Evolutionary conservation across 2,797 vertebrate species (phyloP).

Genomic region (Phoeniculus purpureus): DNA sequence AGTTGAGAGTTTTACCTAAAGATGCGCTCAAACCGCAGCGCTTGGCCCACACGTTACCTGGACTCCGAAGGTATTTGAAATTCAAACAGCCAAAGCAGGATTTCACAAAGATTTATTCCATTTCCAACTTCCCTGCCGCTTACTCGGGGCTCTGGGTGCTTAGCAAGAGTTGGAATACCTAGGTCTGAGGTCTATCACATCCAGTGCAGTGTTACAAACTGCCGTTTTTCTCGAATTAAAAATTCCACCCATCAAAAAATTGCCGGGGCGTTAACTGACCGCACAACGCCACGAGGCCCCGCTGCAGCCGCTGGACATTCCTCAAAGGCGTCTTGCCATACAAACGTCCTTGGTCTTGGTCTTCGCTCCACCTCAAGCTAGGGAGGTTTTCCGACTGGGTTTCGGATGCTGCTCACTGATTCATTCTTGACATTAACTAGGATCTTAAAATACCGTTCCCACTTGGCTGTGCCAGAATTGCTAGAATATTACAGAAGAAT

Average conservation of each 20-base stretch:
- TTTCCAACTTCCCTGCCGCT: constrained; percentile 23
- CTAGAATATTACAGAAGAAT: not conserved
- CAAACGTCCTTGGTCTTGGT: not conserved
- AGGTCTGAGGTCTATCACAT: not conserved
- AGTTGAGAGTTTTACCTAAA: constrained; percentile 54
- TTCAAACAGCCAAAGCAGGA: constrained; percentile 11
- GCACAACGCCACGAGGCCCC: not conserved
- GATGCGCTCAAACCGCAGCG: constrained; percentile 16
- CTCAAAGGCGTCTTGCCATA: not conserved
- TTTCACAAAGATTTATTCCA: constrained; percentile 56
- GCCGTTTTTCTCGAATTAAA: not conserved
- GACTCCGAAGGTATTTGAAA: constrained; percentile 30
- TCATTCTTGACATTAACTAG: not conserved
- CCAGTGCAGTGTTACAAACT: not conserved
- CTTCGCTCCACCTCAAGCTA: not conserved
- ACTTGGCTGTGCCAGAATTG: not conserved
- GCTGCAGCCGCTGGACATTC: not conserved
- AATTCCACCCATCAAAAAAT: not conserved
- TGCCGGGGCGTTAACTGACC: not conserved
- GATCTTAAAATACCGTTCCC: not conserved
- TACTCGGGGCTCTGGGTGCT: not conserved
- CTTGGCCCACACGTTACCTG: not conserved
- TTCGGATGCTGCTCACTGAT: not conserved
- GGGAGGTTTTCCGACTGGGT: not conserved
- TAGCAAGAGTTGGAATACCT: constrained; percentile 14